Evolutionary conservation across 2,113 vertebrate species (phyloP).

Genomic region (Tachycineta bicolor): DNA sequence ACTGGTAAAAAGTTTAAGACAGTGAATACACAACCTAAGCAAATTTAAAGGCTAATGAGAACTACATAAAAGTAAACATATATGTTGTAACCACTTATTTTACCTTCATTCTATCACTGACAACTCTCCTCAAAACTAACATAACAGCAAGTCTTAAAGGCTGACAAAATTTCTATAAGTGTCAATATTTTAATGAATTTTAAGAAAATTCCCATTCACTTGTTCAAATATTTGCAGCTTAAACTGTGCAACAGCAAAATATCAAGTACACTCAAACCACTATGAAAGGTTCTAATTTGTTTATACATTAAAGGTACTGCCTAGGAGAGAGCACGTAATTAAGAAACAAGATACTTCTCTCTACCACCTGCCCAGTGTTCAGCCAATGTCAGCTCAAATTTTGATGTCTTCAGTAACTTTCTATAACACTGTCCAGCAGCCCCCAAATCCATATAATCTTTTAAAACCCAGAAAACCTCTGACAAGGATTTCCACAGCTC

Average conservation of each 20-base stretch:
- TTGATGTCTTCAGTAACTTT: not conserved
- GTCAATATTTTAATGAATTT: not conserved
- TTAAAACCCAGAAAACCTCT: not conserved
- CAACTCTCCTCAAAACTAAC: not conserved
- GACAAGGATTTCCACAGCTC: not conserved
- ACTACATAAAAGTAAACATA: fast-evolving
- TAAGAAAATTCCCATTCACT: not conserved
- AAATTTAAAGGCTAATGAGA: not conserved
- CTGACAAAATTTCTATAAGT: not conserved
- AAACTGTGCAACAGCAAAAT: not conserved
- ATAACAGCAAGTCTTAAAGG: not conserved
- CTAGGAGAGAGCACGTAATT: fast-evolving
- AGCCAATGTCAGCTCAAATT: not conserved
- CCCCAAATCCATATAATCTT: not conserved
- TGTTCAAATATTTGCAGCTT: not conserved
- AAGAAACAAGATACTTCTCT: not conserved
- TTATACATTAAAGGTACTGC: not conserved
- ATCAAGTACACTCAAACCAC: not conserved
- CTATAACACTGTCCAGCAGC: not conserved
- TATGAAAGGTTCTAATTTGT: not conserved
- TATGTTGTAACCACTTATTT: not conserved
- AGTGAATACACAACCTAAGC: not conserved
- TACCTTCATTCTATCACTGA: not conserved
- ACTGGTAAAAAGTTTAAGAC: not conserved
- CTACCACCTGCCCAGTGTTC: not conserved